These are phyloP conservation scores for Xenentodon cancila DNA, from an alignment of 2,797 vertebrate species.

Conservation along the genomic window DNA sequence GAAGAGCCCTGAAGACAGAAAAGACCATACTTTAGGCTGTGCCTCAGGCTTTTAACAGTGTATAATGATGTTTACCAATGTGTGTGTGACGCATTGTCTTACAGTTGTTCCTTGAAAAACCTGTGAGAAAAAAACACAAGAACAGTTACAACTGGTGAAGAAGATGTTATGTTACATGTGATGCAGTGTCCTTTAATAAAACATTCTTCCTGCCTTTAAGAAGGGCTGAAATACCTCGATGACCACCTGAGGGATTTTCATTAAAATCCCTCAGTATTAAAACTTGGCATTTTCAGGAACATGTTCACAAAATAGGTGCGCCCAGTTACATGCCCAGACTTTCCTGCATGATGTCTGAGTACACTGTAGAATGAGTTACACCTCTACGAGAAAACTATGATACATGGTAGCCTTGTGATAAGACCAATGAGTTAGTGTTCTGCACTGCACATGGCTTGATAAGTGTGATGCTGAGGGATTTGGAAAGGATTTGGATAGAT, in stretches of 20 bases:
- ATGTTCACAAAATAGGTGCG: constrained; percentile 11
- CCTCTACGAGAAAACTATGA: constrained; percentile 59
- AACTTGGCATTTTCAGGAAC: constrained; percentile 44
- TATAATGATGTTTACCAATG: constrained; percentile 30
- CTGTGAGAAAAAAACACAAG: constrained; percentile 9
- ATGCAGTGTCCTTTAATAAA: constrained; percentile 3
- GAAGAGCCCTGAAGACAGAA: constrained; percentile 47
- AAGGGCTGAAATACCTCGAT: constrained; percentile 2
- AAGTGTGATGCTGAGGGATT: constrained; percentile 84
- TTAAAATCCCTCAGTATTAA: constrained; percentile 37
- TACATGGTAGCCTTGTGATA: constrained; percentile 65
- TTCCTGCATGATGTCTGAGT: constrained; percentile 41
- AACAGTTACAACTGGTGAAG: background rate
- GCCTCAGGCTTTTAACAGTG: constrained; percentile 49
- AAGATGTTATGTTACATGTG: constrained; percentile 4
- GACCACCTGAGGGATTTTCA: constrained; percentile 31
- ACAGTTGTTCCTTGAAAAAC: constrained; percentile 20
- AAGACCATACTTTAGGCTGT: constrained; percentile 47
- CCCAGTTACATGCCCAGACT: constrained; percentile 22
- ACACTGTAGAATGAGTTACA: constrained; percentile 61
- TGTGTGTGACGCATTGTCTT: constrained; percentile 13
- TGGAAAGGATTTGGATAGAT: constrained; percentile 83
- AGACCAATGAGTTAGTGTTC: constrained; percentile 63
- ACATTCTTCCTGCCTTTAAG: background rate
- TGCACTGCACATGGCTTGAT: constrained; percentile 70